Base-by-base conservation (phyloP, 2,797 vertebrate genomes). In the Xenops minutus region DNA sequence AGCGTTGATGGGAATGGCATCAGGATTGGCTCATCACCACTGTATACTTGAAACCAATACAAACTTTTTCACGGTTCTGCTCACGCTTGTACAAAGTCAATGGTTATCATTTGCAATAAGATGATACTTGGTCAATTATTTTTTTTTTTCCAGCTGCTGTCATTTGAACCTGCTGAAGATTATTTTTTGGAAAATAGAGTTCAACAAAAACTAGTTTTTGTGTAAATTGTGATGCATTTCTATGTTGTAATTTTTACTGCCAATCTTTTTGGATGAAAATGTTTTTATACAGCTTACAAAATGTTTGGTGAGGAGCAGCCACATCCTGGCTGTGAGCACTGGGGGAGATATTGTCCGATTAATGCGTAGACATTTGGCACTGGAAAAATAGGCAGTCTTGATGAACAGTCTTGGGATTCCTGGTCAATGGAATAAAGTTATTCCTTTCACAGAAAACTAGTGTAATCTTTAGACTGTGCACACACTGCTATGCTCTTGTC, bases 241-340 rank as follows among this genome's bases (percentile, higher is more conserved):
- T 97, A 97, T 97, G 97, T 97, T 97, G 97, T 97, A 97, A 97
- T 98, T 98, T 98, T 97, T 98, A 98, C 97, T 98, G 97, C 98
- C 98, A 92, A 96, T 95, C 94, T 97, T 98, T 98, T 98, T 97
- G 97, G 95, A 96, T 95, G 96, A 98, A 97, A 97, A 97, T 96
- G 97, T 97, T 98, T 98, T 98, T 98, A 98, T 98, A 98, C 96
- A 93, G 96, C 97, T 97, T 98, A 97, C 92, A 95, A 91, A 96
- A 95, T 82, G 90, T 96, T 97, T 86, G 81, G 96, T 95, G 85
- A 86, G 59, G 20, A 96, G 95, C 95, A 96, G 92, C 93, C 89
- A 22, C 93, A 94, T 95, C 96, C 96, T 96, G 96, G 69, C 95
- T 91, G 80, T 85, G 88, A 93, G 91, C 96, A 21, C 69, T 79